phyloP scores from a whole-genome alignment of 1,140 invertebrate species.

The Bombus affinis region DNA sequence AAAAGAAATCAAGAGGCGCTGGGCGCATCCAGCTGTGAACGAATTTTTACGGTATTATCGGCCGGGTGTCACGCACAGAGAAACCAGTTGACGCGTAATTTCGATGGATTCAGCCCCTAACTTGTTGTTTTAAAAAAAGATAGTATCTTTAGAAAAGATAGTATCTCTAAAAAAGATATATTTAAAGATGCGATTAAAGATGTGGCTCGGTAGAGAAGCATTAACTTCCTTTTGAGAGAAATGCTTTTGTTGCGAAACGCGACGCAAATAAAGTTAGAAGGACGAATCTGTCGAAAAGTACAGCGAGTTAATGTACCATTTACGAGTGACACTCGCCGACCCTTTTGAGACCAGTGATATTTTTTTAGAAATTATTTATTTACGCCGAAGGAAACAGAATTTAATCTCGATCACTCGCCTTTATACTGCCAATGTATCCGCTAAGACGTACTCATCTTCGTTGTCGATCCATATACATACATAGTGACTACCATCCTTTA shows the following conservation, averaged over 20 bases:
- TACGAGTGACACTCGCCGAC: slow-evolving; percentile 62
- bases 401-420: slow-evolving; percentile 72
- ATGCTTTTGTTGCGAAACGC: not conserved
- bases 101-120: not conserved
- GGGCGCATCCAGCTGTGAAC: slow-evolving; percentile 78
- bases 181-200: no score
- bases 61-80: slow-evolving; percentile 51
- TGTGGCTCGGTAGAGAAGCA: not conserved
- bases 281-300: not conserved
- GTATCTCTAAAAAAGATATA: not conserved
- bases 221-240: not conserved
- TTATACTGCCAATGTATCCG: slow-evolving; percentile 76
- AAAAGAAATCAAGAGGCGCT: slow-evolving; percentile 77
- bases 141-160: not conserved
- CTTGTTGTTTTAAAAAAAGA: not conserved
- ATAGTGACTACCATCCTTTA: slow-evolving; percentile 43
- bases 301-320: slow-evolving; percentile 51
- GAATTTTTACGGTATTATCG: slow-evolving; percentile 78
- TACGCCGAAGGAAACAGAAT: slow-evolving; percentile 74
- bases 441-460: slow-evolving; percentile 68
- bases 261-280: not conserved
- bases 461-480: slow-evolving; percentile 54
- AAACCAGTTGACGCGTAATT: slow-evolving; percentile 35
- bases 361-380: slow-evolving; percentile 81
- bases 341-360: slow-evolving; percentile 80